A percentile compares a stretch with the other conserved stretches of the same genome.
phyloP scores from a whole-genome alignment of 1,140 invertebrate genomes.

The Camponotus vicinus region DNA sequence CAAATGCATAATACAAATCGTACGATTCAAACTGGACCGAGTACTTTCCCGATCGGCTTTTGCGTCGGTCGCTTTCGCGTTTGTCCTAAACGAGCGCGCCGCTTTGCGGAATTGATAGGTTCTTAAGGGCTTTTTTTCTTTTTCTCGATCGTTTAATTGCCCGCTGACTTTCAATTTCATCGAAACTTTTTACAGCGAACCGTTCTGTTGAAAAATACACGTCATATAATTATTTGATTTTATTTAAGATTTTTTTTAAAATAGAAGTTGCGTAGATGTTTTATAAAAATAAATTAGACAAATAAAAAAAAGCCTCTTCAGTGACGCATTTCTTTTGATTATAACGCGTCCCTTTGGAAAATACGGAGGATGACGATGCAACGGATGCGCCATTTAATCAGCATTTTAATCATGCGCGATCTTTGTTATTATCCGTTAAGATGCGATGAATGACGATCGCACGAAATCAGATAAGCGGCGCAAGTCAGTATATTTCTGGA shows the following conservation, averaged over 20 bases:
- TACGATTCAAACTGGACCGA: constrained; percentile 8
- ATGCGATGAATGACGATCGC: not conserved
- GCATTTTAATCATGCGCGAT: constrained; percentile 9
- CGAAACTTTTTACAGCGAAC: not conserved
- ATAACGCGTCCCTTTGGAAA: constrained; percentile 8
- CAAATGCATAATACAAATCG: not conserved
- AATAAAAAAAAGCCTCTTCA: not conserved
- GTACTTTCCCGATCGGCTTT: constrained; percentile 46
- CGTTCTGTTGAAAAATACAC: not conserved
- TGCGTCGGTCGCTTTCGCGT: constrained; percentile 64
- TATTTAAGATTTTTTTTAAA: not conserved
- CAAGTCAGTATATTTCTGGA: not conserved
- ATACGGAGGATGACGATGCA: constrained; percentile 25
- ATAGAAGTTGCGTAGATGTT: not conserved
- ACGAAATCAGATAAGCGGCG: constrained; percentile 40
- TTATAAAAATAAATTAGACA: not conserved
- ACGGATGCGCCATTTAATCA: not conserved
- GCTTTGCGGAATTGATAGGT: constrained; percentile 47
- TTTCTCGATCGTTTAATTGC: constrained; percentile 1
- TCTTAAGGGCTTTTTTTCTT: constrained; percentile 34
- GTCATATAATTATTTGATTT: not conserved
- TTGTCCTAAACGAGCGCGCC: constrained; percentile 58
- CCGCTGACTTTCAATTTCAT: not conserved
- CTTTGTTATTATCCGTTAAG: constrained; percentile 7
- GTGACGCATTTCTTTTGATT: not conserved